Percentiles rank a stretch among this genome's conserved stretches.
Evolutionary conservation across 2,888 invertebrate species (phyloP).

Genomic region (Cosmorhoe ocellata): DNA sequence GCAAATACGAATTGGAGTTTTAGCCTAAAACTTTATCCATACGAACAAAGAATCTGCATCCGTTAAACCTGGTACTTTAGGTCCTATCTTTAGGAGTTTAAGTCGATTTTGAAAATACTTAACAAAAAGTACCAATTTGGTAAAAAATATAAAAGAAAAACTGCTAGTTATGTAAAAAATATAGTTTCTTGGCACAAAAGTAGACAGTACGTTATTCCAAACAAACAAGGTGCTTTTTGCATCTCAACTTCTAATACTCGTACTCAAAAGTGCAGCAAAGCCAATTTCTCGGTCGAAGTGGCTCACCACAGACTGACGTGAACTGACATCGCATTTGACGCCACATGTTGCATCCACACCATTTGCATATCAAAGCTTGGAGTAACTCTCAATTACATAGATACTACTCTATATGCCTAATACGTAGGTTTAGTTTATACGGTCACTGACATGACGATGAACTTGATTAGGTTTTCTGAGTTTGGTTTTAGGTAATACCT

Average conservation of each 20-base stretch:
- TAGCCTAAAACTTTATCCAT: constrained; percentile 4
- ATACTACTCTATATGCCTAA: not conserved
- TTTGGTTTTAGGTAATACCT: no score
- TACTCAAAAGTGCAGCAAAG: constrained; percentile 8
- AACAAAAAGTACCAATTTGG: no score
- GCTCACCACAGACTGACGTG: constrained; percentile 30
- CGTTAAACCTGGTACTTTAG: no score
- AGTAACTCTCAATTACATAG: constrained; percentile 64
- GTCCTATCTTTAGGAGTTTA: no score
- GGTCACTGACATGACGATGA: constrained; percentile 8
- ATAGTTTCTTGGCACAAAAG: no score
- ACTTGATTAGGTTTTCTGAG: constrained; percentile 7
- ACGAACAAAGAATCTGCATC: no score
- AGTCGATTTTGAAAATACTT: no score
- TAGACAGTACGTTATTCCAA: no score
- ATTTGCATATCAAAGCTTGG: constrained; percentile 76
- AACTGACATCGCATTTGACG: constrained; percentile 30
- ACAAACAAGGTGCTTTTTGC: no score
- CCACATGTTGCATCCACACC: constrained; percentile 66
- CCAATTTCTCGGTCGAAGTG: constrained; percentile 32
- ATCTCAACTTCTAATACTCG: no score
- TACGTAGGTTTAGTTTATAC: not conserved
- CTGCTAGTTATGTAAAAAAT: no score
- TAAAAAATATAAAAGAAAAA: no score
- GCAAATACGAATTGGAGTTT: constrained; percentile 7